Conservation (phyloP, 2,113 vertebrate species). For the Clupea harengus region DNA sequence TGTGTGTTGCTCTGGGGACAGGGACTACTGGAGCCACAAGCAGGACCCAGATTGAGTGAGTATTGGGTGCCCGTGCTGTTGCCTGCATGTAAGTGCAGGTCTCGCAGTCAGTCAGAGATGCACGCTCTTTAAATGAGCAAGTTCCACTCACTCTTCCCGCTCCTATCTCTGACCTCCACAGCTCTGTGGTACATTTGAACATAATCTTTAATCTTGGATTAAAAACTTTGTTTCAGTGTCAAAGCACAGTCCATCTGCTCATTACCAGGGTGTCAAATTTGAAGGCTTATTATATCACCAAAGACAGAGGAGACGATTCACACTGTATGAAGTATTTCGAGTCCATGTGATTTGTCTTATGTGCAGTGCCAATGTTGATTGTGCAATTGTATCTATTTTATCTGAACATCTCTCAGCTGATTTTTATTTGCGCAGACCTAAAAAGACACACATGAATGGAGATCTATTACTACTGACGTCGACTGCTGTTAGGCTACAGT, state of each 20-base stretch:
- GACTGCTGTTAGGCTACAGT: neutral
- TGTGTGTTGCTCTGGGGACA: conserved; percentile 80
- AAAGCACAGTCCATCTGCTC: neutral
- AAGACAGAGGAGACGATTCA: neutral
- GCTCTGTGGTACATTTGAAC: neutral
- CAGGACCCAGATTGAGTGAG: conserved; percentile 69
- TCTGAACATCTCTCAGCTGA: neutral
- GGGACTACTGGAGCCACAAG: conserved; percentile 69
- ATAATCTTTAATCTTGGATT: neutral
- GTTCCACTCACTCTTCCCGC: neutral
- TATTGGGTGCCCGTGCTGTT: conserved; percentile 65
- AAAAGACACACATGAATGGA: conserved; percentile 5
- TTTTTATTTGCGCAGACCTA: neutral
- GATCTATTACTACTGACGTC: neutral
- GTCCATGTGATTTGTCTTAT: neutral
- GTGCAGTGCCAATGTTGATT: neutral
- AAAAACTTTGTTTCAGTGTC: neutral
- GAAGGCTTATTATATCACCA: neutral
- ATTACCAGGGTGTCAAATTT: neutral
- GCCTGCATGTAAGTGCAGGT: conserved; percentile 54
- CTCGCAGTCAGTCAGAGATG: conserved; percentile 37
- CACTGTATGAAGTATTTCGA: neutral
- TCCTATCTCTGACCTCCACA: neutral
- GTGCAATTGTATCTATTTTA: neutral
- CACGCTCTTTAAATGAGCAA: neutral